These are phyloP conservation scores for Pocillopora meandrina DNA, from an alignment of 92 coral and sea anemone genomes.

Conservation along the genomic window DNA sequence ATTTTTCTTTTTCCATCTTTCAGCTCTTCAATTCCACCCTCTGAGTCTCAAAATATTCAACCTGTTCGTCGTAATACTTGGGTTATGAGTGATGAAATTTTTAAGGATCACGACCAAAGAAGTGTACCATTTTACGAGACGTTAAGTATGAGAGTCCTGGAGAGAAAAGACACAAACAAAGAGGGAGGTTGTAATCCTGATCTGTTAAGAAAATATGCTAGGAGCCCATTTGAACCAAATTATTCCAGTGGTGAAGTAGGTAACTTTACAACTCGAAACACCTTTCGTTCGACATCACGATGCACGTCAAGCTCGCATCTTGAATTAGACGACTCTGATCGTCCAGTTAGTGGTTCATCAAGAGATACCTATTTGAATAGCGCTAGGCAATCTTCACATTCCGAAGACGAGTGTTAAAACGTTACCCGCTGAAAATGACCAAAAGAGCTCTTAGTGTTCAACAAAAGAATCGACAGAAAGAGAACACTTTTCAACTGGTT, in stretches of 20 bases:
- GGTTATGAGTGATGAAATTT: conserved; percentile 12
- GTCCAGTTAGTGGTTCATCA: conserved; percentile 24
- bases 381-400: background rate
- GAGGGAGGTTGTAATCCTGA: background rate
- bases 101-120: background rate
- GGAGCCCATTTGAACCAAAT: conserved; percentile 14
- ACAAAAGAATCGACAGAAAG: no score
- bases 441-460: background rate
- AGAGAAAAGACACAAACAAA: background rate
- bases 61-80: conserved; percentile 19
- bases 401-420: background rate
- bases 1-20: background rate
- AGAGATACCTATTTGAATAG: background rate
- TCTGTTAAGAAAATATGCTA: background rate
- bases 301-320: background rate
- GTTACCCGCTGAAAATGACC: background rate
- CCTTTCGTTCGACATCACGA: background rate
- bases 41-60: conserved; percentile 15
- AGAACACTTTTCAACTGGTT: no score
- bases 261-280: background rate
- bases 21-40: conserved; percentile 18
- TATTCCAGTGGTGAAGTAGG: background rate
- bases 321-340: background rate
- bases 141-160: conserved; percentile 15
- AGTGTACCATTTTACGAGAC: conserved; percentile 5